Evolutionary conservation across 2,113 vertebrate species (phyloP).

Genomic region (Salvelinus alpinus): DNA sequence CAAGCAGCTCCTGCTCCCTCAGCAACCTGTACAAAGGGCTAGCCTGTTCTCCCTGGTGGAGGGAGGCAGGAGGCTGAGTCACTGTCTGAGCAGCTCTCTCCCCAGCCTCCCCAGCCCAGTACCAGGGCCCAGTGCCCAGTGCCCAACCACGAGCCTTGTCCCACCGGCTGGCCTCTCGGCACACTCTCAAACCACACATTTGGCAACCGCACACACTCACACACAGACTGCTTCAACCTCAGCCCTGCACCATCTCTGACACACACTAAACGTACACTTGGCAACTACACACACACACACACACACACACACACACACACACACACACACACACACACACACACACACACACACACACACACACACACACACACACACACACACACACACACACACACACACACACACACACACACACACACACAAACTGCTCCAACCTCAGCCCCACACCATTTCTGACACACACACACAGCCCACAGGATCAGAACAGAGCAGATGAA

Average conservation of each 20-base stretch:
- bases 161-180: conserved; percentile 19
- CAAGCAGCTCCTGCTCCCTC: conserved; percentile 39
- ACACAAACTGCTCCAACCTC: conserved; percentile 44
- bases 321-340: conserved; percentile 33
- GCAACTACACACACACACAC: conserved; percentile 29
- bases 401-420: conserved; percentile 33
- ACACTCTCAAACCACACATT: conserved; percentile 31
- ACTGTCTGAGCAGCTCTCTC: conserved; percentile 71
- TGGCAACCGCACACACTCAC: conserved; percentile 37
- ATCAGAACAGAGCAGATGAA: conserved; percentile 26
- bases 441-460: conserved; percentile 45
- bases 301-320: neutral
- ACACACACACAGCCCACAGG: conserved; percentile 29
- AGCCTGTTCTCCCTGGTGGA: conserved; percentile 64
- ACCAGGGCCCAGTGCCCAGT: conserved; percentile 57
- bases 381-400: conserved; percentile 33
- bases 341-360: neutral
- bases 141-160: conserved; percentile 61
- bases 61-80: conserved; percentile 62
- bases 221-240: conserved; percentile 41
- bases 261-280: conserved; percentile 46
- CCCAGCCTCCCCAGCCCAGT: conserved; percentile 33
- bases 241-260: conserved; percentile 46
- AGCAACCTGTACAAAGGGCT: conserved; percentile 59
- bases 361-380: conserved; percentile 4